Evolutionary conservation across 2,888 invertebrate species (phyloP).

Genomic region (Ligdia adustata): DNA sequence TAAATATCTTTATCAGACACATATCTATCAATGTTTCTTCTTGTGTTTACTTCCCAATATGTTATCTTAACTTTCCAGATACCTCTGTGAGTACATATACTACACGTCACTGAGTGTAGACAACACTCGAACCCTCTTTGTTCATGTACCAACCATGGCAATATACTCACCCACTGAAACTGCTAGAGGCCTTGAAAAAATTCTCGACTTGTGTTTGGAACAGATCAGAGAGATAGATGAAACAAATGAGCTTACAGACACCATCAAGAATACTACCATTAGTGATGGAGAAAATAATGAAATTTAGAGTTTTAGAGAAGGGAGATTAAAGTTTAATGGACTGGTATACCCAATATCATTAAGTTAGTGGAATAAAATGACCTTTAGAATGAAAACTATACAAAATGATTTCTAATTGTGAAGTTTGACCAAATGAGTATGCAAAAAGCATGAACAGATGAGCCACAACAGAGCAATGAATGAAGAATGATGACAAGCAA

Average conservation of each 20-base stretch:
- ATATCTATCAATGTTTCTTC: too few relatives aligned
- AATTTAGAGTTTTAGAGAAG: background rate
- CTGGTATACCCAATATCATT: too few relatives aligned
- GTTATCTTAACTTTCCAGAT: slow-evolving; percentile 86
- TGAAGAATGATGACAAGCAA: too few relatives aligned
- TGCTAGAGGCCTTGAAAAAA: slow-evolving; percentile 77
- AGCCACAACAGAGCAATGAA: too few relatives aligned
- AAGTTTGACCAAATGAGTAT: too few relatives aligned
- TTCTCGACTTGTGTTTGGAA: slow-evolving; percentile 60
- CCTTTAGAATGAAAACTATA: too few relatives aligned
- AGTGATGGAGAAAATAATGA: slow-evolving; percentile 21
- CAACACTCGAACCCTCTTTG: slow-evolving; percentile 86
- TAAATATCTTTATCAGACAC: too few relatives aligned
- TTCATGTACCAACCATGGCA: slow-evolving; percentile 90
- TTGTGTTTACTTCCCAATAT: too few relatives aligned
- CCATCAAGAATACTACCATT: slow-evolving; percentile 35
- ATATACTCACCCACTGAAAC: slow-evolving; percentile 84
- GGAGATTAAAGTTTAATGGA: background rate
- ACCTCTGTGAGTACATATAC: slow-evolving; percentile 92
- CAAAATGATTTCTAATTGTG: too few relatives aligned
- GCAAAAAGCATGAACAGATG: too few relatives aligned
- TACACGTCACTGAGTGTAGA: slow-evolving; percentile 89
- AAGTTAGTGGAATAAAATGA: too few relatives aligned
- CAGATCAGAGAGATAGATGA: slow-evolving; percentile 51
- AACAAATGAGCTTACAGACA: slow-evolving; percentile 37